A percentile compares a stretch with the other conserved stretches of the same genome.
Evolutionary conservation across 2,797 vertebrate species (phyloP).

Genomic region (Lacerta bilineata): DNA sequence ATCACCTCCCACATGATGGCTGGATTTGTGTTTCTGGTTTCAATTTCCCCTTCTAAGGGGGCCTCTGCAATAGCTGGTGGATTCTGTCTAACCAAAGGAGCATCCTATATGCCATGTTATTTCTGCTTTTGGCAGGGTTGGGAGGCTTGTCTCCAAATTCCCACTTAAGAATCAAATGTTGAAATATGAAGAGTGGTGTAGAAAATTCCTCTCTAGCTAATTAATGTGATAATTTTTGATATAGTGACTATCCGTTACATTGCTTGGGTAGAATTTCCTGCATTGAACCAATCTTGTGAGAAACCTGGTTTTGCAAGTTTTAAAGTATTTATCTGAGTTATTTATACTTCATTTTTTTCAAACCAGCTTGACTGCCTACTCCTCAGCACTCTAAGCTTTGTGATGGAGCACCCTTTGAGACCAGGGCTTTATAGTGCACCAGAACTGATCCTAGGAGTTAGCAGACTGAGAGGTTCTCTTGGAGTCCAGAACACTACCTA

Average conservation of each 20-base stretch:
- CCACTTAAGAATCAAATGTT: background rate
- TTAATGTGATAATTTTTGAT: background rate
- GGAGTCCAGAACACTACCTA: background rate
- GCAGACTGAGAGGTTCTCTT: background rate
- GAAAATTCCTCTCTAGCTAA: background rate
- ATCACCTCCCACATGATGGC: background rate
- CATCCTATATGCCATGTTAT: background rate
- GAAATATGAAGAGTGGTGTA: background rate
- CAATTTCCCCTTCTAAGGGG: background rate
- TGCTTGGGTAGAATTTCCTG: background rate
- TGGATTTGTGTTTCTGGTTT: slow-evolving; percentile 25
- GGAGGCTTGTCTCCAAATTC: background rate
- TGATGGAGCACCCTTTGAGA: background rate
- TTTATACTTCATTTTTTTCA: too few species aligned
- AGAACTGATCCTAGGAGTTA: background rate
- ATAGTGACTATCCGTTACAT: background rate
- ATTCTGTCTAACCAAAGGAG: background rate
- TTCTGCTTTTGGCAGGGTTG: background rate
- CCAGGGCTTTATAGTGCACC: background rate
- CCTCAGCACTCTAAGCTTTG: too few species aligned
- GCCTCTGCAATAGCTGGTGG: background rate
- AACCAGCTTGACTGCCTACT: too few species aligned
- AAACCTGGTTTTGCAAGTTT: background rate
- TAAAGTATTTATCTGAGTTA: background rate
- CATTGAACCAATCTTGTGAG: background rate